Conservation (phyloP, 2,113 vertebrate genomes). For the Lichenostomus cassidix region DNA sequence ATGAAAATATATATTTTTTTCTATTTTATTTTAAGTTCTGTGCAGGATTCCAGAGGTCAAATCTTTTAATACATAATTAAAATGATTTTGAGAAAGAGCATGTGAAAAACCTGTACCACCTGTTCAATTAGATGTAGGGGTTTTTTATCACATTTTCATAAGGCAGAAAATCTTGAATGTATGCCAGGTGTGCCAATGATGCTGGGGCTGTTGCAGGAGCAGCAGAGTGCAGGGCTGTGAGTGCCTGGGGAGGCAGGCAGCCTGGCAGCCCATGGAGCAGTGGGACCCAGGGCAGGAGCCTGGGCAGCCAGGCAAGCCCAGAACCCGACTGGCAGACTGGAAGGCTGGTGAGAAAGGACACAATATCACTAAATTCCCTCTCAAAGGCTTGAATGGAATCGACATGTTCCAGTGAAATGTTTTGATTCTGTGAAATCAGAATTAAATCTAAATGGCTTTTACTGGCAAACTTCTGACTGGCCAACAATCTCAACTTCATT, state of each 20-base stretch:
- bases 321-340: background rate
- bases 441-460: background rate
- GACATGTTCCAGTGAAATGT: background rate
- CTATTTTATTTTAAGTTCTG: background rate
- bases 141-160: background rate
- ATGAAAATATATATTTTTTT: background rate
- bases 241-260: background rate
- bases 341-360: background rate
- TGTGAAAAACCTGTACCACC: background rate
- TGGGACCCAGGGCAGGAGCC: background rate
- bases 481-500: background rate
- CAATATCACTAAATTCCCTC: background rate
- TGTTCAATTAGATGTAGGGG: background rate
- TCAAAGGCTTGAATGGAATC: background rate
- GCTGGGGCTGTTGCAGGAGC: accelerated
- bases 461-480: background rate
- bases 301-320: background rate
- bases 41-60: background rate
- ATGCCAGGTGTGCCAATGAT: background rate
- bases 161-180: background rate
- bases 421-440: background rate
- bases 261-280: background rate
- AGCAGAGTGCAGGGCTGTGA: background rate
- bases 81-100: accelerated
- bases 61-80: background rate